Evolutionary conservation across 2,888 invertebrate species (phyloP), one percentile per base, ranked within the genome.

Genomic region (Germaria angustata): DNA sequence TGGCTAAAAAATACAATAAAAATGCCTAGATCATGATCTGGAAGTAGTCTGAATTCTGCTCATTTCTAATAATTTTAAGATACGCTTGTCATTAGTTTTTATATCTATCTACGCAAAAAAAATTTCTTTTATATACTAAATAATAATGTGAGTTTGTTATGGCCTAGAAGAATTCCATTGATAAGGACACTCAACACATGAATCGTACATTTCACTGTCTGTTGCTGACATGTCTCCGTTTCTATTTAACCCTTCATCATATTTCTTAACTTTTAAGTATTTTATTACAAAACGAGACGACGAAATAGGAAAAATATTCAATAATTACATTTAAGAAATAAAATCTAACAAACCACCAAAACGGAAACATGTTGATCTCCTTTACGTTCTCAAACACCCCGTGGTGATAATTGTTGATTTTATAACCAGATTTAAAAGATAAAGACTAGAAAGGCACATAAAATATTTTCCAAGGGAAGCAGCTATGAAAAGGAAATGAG

Each of bases 371-470:
- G 69, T 69, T 78, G 69, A 69, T 75, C 49, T 75, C 41, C 22
- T 61, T 71, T 32, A 28, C 15, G 51, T 44, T 24, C 7, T 41
- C 15, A 59, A 68, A 69, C 68, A 59, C 82, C 82, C 82, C 79
- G 72, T 71, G 75, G 79, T 59, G 82, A 79, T 82, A 82, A 82
- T 72, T 71, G 79, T 59, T 71, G 79, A 79, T 82, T 79, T 76
- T 11, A 24, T 79, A 69, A 59, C 66, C 22, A 41, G 53, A 72
- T 66, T 72, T n/a, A n/a, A 75, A 39, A 39, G 9, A 39, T 13
- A 32, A 68, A 63, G 66, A 68, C 65, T 46, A 65, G 55, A 22
- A 44, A 46, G 34, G 34, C 34, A 71, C 17, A 39, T 34, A 36
- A 28, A 34, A 51, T 34, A 13, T n/a, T 41, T 28, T 13, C 13